Evolutionary conservation across 2,113 vertebrate species (phyloP), one percentile per base, ranked within the genome.

Genomic region (Ellobius talpinus): DNA sequence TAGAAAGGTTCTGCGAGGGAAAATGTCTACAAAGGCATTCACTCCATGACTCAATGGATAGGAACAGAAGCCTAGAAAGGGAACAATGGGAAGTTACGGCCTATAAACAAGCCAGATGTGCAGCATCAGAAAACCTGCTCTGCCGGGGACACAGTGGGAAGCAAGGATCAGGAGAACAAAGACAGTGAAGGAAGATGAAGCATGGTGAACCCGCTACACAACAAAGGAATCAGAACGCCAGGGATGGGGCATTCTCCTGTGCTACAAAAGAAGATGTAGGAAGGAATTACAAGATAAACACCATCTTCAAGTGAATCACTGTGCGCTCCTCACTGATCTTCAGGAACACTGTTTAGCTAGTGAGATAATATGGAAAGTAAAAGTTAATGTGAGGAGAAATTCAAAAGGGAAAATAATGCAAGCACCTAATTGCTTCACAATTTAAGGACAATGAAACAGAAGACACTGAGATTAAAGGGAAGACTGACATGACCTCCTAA

Each of bases 331-430:
- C 4, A 24, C 72, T 77, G 31, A 52, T 87, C 76, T 3, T 45
- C 45, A 84, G 78, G 4, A 7, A 36, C 19, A 0, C 50, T 65
- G 31, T 58, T 42, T 52, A 76, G 94, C 76, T 82, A 81, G 66
- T 52, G 61, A 97, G 86, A 77, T 65, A 63, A 77, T 47, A 66
- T 21, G 39, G 87, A 81, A 96, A 95, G 94, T 90, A 70, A 95
- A 96, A 93, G 81, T 8, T 84, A 86, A 89, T 82, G 91, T 92
- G 89, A 45, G 45, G 9, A 61, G 39, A 93, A 72, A 88, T 87
- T 90, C 91, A 76, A 89, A 86, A 92, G 45, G 42, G 68, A 55
- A 94, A 94, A 78, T 39, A 92, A 76, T 8, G 23, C 31, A 90
- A 74, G 73, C 73, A 76, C 33, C 85, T 72, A 76, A 96, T 92